A percentile compares a stretch with the other conserved stretches of the same genome.
phyloP scores from a whole-genome alignment of 2,797 vertebrate species.

The Oceanodroma leucorhoa region DNA sequence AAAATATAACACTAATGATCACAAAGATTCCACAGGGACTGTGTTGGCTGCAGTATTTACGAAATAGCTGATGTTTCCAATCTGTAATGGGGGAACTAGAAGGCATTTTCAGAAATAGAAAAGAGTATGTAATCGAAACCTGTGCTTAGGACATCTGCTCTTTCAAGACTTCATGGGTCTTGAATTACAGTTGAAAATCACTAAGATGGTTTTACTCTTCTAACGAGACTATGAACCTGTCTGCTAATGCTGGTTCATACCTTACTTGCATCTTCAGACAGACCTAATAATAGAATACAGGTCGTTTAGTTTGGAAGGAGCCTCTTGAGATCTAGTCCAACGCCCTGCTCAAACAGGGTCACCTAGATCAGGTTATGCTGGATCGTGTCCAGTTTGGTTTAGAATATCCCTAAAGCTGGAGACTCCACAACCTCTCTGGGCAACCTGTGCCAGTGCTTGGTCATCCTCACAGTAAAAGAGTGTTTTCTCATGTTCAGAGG shows the following conservation, averaged over 20 bases:
- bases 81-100: neutral
- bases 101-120: neutral
- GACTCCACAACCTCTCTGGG: neutral
- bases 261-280: neutral
- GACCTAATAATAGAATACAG: neutral
- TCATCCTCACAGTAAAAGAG: neutral
- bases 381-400: rapidly evolving
- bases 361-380: neutral
- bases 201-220: neutral
- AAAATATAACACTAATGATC: neutral
- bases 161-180: neutral
- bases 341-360: neutral
- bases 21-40: neutral
- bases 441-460: neutral
- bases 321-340: neutral
- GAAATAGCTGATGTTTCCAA: neutral
- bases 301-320: neutral
- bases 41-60: neutral
- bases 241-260: neutral
- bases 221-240: neutral
- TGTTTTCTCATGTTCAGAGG: neutral
- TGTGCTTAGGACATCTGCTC: neutral
- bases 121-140: neutral
- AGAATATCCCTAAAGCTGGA: neutral
- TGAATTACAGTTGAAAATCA: neutral